Evolutionary conservation across 2,888 invertebrate species (phyloP), one percentile per base, ranked within the genome.

Genomic region (Sphinx pinastri): DNA sequence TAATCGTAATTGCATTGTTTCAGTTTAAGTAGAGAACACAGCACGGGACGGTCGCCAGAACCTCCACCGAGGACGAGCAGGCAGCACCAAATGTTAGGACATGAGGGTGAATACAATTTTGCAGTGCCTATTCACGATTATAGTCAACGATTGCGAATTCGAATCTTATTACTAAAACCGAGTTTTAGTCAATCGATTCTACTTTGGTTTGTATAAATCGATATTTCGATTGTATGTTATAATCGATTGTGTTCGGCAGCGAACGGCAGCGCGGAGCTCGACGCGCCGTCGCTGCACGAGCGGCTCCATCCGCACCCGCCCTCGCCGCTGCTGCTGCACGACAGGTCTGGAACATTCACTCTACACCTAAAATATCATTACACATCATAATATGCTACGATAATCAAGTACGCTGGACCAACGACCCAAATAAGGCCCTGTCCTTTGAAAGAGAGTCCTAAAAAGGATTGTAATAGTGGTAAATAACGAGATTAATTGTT

Each of bases 1-100:
- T n/a, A 13, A 13, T 67, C 5, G 25, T 51, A 16, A 11, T 38
- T 70, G 19, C 14, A 68, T 73, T 74, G 68, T 74, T 83, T 71
- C 88, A 94, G 94, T 83, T 82, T 94, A 75, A 94, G 94, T 79
- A 84, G 94, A 76, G 94, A 94, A 74, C 92, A 94, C 84, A 94
- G 94, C 75, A 86, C 91, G 71, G 94, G 94, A 0, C 80, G 94
- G 55, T 94, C 94, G 1, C 94, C 94, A 4, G 94, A 94, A 76
- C 94, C 94, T 0, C 94, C 94, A 71, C 93, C 94, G 71, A 79
- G 94, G 13, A 87, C 90, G 25, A 83, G 83, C 66, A 78, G 92
- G 0, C 89, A 83, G n/a, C 88, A 88, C 67, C 83, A 83, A 51
- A 86, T 89, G 85, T 72, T 88, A 25, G 88, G 87, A 12, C 89